A percentile compares a stretch with the other conserved stretches of the same genome.
These are phyloP conservation scores for Cremastinae sp. DNA, from an alignment of 2,888 invertebrate species.

Conservation along the genomic window DNA sequence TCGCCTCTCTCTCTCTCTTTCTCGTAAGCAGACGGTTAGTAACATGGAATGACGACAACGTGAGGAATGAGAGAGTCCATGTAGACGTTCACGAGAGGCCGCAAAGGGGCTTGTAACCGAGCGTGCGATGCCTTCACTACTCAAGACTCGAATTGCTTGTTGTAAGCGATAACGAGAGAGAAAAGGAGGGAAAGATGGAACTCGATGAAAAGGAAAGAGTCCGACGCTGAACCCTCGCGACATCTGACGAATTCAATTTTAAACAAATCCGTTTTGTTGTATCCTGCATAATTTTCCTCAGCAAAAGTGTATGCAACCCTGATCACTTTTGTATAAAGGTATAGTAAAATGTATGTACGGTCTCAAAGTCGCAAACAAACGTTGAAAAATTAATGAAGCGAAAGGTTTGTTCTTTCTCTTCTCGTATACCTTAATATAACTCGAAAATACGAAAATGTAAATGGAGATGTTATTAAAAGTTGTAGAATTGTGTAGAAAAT, in stretches of 20 bases:
- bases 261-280: neutral
- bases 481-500: conserved; percentile 20
- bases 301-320: no score
- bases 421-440: neutral
- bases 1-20: conserved; percentile 29
- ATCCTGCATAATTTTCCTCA: no score
- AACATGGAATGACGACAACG: conserved; percentile 60
- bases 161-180: conserved; percentile 17
- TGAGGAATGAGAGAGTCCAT: conserved; percentile 59
- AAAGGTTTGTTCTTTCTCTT: no score
- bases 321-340: no score
- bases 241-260: neutral
- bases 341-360: no score
- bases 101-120: conserved; percentile 49
- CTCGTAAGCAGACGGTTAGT: conserved; percentile 48
- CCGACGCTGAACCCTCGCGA: no score
- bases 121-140: conserved; percentile 19
- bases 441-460: neutral
- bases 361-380: no score
- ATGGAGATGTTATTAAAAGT: conserved; percentile 25
- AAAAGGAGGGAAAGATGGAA: neutral
- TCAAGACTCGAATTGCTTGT: conserved; percentile 39
- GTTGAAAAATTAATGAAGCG: neutral
- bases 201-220: neutral
- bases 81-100: conserved; percentile 22